These are phyloP conservation scores for Rhea pennata DNA, from an alignment of 2,113 vertebrate species.

Conservation along the genomic window DNA sequence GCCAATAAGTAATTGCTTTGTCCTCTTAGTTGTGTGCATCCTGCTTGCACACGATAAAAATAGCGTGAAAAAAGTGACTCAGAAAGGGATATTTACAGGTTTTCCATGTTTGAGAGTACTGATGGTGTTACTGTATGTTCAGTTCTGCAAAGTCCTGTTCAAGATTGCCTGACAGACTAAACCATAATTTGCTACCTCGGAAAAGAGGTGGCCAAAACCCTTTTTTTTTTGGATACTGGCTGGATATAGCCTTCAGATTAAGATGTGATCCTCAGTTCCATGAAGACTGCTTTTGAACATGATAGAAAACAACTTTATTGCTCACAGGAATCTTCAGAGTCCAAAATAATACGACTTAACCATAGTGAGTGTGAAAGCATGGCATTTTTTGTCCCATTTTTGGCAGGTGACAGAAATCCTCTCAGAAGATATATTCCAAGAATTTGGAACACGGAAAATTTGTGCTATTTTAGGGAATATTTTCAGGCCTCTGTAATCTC, in stretches of 20 bases:
- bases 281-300: background rate
- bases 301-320: background rate
- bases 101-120: background rate
- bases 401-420: background rate
- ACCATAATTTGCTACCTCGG: background rate
- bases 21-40: background rate
- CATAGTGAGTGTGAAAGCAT: background rate
- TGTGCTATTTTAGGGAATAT: background rate
- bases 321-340: background rate
- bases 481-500: background rate
- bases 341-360: background rate
- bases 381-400: background rate
- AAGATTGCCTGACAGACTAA: background rate
- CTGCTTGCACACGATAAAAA: background rate
- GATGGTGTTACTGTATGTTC: background rate
- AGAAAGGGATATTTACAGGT: background rate
- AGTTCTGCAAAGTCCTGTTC: background rate
- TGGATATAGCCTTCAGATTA: background rate
- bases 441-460: background rate
- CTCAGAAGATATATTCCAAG: background rate
- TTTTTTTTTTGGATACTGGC: background rate
- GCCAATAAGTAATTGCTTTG: background rate
- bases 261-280: background rate
- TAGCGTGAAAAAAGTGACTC: background rate
- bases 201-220: background rate